Evolutionary conservation across 2,888 invertebrate species (phyloP).

Genomic region (Leptopilina myrica): DNA sequence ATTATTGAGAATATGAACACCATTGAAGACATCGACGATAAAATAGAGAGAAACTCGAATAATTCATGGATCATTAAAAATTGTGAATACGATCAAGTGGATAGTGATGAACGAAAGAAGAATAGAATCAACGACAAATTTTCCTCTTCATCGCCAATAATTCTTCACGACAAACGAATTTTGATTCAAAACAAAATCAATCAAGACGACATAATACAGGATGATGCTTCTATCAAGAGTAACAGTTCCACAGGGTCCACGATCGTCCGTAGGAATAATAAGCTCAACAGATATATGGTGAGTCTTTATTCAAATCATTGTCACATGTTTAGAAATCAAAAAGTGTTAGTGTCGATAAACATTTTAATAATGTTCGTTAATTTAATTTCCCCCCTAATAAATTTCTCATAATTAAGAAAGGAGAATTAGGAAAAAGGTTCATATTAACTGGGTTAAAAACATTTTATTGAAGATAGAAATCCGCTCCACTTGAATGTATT

Average conservation of each 20-base stretch:
- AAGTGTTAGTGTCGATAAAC: neutral
- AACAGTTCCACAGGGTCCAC: constrained; percentile 48
- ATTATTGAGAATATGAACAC: constrained; percentile 32
- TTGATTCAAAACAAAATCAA: constrained; percentile 40
- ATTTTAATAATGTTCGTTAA: no score
- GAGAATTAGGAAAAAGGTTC: neutral
- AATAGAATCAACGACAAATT: constrained; percentile 1
- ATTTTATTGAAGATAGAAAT: constrained; percentile 15
- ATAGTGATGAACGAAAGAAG: neutral
- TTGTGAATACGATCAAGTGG: constrained; percentile 23
- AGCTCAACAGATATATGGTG: constrained; percentile 64
- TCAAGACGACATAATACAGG: constrained; percentile 39
- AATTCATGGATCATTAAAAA: constrained; percentile 20
- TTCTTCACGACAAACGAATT: constrained; percentile 54
- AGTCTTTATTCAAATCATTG: constrained; percentile 45
- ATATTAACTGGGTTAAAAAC: neutral
- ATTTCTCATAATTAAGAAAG: no score
- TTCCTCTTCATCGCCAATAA: constrained; percentile 53
- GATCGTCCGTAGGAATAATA: constrained; percentile 59
- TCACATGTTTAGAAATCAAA: neutral
- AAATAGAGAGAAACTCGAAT: constrained; percentile 12
- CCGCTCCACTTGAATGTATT: constrained; percentile 20
- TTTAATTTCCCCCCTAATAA: no score
- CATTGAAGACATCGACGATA: constrained; percentile 15
- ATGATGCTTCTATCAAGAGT: constrained; percentile 24